Conservation (phyloP, 2,888 invertebrate genomes). For the Monopis laevigella region DNA sequence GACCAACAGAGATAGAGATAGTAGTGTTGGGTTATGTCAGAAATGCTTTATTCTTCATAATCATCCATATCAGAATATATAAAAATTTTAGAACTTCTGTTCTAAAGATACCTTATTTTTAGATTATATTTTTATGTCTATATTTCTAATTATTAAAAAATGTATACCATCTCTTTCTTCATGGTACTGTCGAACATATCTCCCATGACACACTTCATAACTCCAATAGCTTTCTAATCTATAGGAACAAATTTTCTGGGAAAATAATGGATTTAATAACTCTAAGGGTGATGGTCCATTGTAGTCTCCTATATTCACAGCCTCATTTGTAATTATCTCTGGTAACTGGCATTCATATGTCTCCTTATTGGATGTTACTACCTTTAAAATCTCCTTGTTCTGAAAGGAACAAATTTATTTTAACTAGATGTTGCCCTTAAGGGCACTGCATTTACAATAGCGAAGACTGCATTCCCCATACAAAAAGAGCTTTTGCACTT, state of each 20-base stretch:
- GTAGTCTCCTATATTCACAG: conserved; percentile 67
- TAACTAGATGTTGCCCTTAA: no score
- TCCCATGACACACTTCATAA: conserved; percentile 95
- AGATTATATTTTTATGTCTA: no score
- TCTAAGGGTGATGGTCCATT: conserved; percentile 81
- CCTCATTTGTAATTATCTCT: conserved; percentile 62
- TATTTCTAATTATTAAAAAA: no score
- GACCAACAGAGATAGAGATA: no score
- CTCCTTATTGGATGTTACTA: conserved; percentile 82
- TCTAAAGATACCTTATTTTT: no score
- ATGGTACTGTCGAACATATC: conserved; percentile 92
- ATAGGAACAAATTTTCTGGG: conserved; percentile 83
- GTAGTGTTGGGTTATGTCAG: no score
- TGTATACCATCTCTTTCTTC: conserved; percentile 84
- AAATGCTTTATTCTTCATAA: no score
- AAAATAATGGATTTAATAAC: conserved; percentile 79
- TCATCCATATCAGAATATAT: no score
- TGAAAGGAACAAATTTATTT: not conserved
- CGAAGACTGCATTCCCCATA: no score
- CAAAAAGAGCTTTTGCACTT: no score
- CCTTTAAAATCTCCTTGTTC: conserved; percentile 60
- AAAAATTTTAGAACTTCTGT: no score
- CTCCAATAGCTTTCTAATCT: conserved; percentile 94
- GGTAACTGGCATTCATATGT: conserved; percentile 86
- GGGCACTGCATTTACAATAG: no score